These are phyloP conservation scores for Pachyramphus minor DNA, from an alignment of 2,113 vertebrate genomes.

Conservation along the genomic window DNA sequence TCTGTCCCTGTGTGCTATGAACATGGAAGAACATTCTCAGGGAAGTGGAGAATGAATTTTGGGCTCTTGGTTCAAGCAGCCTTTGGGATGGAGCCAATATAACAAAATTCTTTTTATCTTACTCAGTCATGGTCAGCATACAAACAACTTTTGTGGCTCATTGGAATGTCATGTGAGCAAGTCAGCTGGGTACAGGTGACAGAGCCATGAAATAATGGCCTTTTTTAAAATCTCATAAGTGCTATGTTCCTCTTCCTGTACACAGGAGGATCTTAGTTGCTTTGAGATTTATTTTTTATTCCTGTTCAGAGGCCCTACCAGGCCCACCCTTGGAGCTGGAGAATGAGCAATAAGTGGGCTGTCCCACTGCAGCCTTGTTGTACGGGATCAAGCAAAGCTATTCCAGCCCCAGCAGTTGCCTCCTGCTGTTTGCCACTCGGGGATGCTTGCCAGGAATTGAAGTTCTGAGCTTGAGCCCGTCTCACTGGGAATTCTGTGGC, in stretches of 20 bases:
- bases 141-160: background rate
- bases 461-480: background rate
- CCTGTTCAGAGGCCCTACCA: background rate
- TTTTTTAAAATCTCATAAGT: background rate
- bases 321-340: background rate
- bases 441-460: background rate
- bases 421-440: background rate
- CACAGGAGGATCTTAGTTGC: background rate
- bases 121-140: background rate
- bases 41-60: background rate
- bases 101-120: background rate
- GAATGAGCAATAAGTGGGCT: background rate
- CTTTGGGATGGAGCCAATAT: background rate
- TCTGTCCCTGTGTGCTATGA: background rate
- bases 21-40: accelerated
- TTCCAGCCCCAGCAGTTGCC: background rate
- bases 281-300: background rate
- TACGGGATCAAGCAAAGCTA: background rate
- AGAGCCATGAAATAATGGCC: background rate
- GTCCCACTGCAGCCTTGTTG: background rate
- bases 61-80: background rate
- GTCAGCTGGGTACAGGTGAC: background rate
- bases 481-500: background rate
- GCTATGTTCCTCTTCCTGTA: background rate
- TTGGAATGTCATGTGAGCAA: background rate